These are phyloP conservation scores for Rhinoraja longicauda DNA, from an alignment of 2,797 vertebrate species.

Conservation along the genomic window DNA sequence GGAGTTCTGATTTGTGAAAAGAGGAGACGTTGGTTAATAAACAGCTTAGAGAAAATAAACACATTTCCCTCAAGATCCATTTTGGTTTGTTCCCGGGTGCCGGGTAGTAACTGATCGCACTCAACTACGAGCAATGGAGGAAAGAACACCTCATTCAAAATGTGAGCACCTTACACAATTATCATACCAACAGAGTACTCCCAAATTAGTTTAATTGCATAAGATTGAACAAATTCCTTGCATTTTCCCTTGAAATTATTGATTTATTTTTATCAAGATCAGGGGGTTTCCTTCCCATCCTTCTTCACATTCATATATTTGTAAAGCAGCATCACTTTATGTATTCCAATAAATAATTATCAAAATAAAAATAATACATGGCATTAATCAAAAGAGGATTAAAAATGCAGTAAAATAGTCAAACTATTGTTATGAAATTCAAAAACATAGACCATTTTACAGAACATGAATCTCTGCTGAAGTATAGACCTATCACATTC, in stretches of 20 bases:
- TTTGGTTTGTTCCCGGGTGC: neutral
- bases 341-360: neutral
- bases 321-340: neutral
- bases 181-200: neutral
- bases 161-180: neutral
- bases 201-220: neutral
- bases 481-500: neutral
- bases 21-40: neutral
- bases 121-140: neutral
- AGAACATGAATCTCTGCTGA: neutral
- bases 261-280: no score
- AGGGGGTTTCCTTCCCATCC: neutral
- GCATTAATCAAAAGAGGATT: neutral
- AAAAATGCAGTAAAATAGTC: neutral
- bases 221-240: neutral
- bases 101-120: neutral
- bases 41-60: neutral
- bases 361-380: neutral
- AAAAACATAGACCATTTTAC: neutral
- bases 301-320: neutral
- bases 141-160: neutral
- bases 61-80: neutral
- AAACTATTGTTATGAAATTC: neutral
- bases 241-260: neutral
- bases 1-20: neutral